Base-by-base conservation (phyloP, 2,113 vertebrate genomes). In the Rynchops niger region DNA sequence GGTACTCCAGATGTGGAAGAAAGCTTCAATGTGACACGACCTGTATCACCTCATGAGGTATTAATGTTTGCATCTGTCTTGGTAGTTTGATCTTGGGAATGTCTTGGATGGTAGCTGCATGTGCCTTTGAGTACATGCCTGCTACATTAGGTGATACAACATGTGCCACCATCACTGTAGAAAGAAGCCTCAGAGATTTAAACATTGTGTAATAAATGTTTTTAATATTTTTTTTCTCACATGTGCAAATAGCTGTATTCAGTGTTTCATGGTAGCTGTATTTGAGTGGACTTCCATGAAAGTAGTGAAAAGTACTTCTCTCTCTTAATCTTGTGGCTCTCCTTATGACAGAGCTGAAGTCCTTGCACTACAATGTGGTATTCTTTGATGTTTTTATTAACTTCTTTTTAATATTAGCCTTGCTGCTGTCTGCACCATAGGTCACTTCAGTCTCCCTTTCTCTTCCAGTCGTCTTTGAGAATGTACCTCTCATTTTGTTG, bases 11-110 rank as follows among this genome's bases (percentile, higher is more conserved):
- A 99, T 91, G 99, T 99, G 43, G 99, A 99, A 97, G 99, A 99
- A 98, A 99, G 99, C 94, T 99, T 99, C 97, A 99, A 99, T 70
- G 99, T 99, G 53, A 99, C 99, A 53, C 98, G 99, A 91, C 98
- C 99, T 4, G 99, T 99, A 15, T 99, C 99, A 43, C 99, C 99
- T 94, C 99, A 99, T 86, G 99, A 99, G 99, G 99, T 99, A 97
- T 82, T 92, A 43, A 77, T 42, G 15, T 71, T 83, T 78, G 23
- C 29, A 49, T 47, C 22, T 88, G 14, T 55, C 27, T 55, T 40
- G 15, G 29, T 84, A 65, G 10, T 82, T 80, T 82, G 22, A n/a
- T 72, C 53, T 55, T 82, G n/a, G 63, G 17, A 74, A 38, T 58
- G 15, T 49, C 61, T 71, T 58, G 30, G 43, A 5, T 79, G 49